Conservation (phyloP, 2,113 vertebrate species). For the Indicator indicator region DNA sequence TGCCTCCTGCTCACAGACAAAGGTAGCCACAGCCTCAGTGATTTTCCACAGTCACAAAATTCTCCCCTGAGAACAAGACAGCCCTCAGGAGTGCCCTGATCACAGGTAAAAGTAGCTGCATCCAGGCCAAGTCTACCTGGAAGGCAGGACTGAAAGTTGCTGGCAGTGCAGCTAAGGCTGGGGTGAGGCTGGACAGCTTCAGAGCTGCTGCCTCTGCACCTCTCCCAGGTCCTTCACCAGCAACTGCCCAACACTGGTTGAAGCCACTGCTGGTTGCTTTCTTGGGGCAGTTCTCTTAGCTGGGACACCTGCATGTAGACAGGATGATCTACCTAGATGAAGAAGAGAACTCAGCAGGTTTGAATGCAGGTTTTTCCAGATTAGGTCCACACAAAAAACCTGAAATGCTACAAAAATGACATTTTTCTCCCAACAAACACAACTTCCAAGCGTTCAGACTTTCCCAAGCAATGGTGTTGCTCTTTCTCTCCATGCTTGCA, state of each 20-base stretch:
- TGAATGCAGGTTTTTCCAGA: neutral
- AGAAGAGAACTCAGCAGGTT: neutral
- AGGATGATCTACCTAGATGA: rapidly evolving
- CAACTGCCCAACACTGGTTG: rapidly evolving
- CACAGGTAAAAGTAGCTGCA: neutral
- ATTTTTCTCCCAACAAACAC: neutral
- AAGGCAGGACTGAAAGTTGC: neutral
- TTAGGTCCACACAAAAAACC: neutral
- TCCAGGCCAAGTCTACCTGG: neutral
- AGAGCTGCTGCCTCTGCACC: neutral
- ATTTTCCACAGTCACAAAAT: neutral
- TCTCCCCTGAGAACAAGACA: neutral
- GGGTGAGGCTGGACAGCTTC: neutral
- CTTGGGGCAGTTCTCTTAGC: too few species aligned
- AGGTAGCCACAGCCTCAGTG: neutral
- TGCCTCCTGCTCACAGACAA: neutral
- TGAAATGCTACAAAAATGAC: neutral
- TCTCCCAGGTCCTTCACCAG: neutral
- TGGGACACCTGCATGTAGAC: neutral
- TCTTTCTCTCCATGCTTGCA: neutral
- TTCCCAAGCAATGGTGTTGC: neutral
- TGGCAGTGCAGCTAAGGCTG: neutral
- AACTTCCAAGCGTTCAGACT: neutral
- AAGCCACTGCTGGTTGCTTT: neutral
- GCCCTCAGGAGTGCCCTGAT: neutral